These are phyloP conservation scores for Papilio elwesi DNA, from an alignment of 2,888 invertebrate genomes.

Conservation along the genomic window DNA sequence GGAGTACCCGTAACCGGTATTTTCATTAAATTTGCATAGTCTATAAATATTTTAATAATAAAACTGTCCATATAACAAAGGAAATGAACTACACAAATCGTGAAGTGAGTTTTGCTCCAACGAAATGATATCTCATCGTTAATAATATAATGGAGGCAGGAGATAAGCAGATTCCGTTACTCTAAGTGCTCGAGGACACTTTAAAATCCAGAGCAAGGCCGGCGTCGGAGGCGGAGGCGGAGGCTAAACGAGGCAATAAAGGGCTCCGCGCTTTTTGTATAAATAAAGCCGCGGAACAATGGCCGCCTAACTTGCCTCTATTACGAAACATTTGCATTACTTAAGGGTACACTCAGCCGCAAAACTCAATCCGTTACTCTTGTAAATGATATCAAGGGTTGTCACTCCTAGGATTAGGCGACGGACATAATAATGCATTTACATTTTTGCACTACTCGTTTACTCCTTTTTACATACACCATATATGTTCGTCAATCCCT, in stretches of 20 bases:
- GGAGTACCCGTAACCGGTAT: too few relatives aligned
- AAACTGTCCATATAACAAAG: neutral
- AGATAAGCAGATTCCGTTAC: slow-evolving; percentile 35
- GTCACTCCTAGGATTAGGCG: neutral
- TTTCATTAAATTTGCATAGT: too few relatives aligned
- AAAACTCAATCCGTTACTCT: neutral
- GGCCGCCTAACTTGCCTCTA: slow-evolving; percentile 32
- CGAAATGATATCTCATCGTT: slow-evolving; percentile 13
- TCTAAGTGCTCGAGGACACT: slow-evolving; percentile 34
- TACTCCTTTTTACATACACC: too few relatives aligned
- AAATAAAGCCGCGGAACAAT: slow-evolving; percentile 37
- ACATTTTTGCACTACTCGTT: too few relatives aligned
- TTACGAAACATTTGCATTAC: slow-evolving; percentile 38
- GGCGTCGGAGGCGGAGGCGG: slow-evolving; percentile 22
- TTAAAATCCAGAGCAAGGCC: slow-evolving; percentile 38
- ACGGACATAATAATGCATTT: too few relatives aligned
- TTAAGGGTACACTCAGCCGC: slow-evolving; percentile 14
- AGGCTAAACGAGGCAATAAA: slow-evolving; percentile 38
- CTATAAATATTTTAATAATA: too few relatives aligned
- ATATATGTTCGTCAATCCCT: too few relatives aligned
- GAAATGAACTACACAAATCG: neutral
- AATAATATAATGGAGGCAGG: slow-evolving; percentile 21
- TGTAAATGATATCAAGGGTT: neutral
- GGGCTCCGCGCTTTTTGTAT: slow-evolving; percentile 37
- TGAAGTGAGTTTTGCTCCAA: slow-evolving; percentile 1